Evolutionary conservation across 2,797 vertebrate species (phyloP).

Genomic region (Hirundo rustica): DNA sequence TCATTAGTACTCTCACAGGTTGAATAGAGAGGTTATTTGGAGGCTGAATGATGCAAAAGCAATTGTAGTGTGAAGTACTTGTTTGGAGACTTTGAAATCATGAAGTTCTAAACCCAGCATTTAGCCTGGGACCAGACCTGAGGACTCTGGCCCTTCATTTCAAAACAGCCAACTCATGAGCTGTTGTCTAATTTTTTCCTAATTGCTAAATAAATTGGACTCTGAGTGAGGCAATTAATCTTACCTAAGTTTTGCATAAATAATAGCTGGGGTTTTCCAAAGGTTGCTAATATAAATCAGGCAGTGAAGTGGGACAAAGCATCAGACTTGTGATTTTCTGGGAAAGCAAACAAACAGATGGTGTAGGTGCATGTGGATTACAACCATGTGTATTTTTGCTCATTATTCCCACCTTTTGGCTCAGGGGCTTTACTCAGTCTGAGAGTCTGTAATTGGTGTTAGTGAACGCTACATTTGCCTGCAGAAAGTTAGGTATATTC

Average conservation of each 20-base stretch:
- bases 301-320: background rate
- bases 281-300: background rate
- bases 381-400: background rate
- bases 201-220: constrained; percentile 12
- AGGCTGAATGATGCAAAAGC: background rate
- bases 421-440: background rate
- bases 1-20: background rate
- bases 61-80: background rate
- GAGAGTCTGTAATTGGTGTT: background rate
- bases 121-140: background rate
- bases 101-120: background rate
- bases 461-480: background rate
- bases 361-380: background rate
- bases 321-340: background rate
- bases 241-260: background rate
- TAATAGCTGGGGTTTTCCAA: background rate
- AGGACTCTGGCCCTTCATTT: background rate
- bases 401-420: background rate
- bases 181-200: constrained; percentile 7
- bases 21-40: background rate
- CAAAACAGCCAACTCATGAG: background rate
- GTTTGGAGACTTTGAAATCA: background rate
- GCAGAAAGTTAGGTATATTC: background rate
- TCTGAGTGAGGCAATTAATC: background rate
- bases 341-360: background rate